phyloP scores from a whole-genome alignment of 2,113 vertebrate species.

The Strix aluco region DNA sequence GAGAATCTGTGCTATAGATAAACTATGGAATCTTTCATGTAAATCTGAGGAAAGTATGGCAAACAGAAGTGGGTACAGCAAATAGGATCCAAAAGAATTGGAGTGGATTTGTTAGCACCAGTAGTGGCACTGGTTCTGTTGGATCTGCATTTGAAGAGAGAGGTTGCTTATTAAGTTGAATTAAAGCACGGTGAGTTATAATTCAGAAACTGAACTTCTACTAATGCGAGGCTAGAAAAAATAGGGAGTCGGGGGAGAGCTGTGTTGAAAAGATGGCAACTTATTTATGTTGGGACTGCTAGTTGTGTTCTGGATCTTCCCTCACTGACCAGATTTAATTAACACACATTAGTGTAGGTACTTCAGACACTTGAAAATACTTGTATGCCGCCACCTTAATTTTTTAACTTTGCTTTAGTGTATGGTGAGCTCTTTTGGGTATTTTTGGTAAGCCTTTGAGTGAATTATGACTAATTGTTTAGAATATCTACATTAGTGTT shows the following conservation, averaged over 20 bases:
- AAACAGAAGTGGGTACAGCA: neutral
- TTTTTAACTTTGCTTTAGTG: neutral
- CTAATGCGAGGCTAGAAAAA: neutral
- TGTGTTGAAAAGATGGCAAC: fast-evolving
- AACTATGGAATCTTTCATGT: neutral
- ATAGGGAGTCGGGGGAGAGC: neutral
- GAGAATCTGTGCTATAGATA: neutral
- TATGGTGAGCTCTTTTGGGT: neutral
- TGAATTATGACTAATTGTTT: neutral
- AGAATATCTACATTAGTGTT: neutral
- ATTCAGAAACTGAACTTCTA: neutral
- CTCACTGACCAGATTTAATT: neutral
- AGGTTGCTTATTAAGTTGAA: neutral
- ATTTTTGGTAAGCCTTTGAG: neutral
- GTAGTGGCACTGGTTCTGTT: neutral
- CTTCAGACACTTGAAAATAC: neutral
- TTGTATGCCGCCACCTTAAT: fast-evolving
- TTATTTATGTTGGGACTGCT: neutral
- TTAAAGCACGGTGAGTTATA: neutral
- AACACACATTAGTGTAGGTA: neutral
- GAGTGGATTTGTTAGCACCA: neutral
- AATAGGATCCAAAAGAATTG: neutral
- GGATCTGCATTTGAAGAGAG: neutral
- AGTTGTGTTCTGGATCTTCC: neutral
- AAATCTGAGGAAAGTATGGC: neutral